A percentile compares a stretch with the other conserved stretches of the same genome.
Conservation (phyloP, 2,113 vertebrate species). For the Bujurquina vittata region DNA sequence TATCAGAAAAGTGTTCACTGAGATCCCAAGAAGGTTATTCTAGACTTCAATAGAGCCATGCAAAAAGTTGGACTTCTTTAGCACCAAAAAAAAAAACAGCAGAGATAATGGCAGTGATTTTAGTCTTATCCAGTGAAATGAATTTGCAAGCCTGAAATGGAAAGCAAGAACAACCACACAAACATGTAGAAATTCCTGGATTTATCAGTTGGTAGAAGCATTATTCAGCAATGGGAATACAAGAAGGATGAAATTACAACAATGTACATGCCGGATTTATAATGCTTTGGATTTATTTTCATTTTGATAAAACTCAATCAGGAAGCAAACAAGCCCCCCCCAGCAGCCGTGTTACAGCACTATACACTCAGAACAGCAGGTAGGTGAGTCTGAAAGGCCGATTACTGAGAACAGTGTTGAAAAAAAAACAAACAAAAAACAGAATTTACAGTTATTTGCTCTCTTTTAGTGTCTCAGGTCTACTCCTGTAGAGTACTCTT, state of each 20-base stretch:
- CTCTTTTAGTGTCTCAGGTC: background rate
- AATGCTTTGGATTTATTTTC: background rate
- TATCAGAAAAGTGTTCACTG: background rate
- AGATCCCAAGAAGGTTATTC: background rate
- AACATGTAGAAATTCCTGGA: background rate
- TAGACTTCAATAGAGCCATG: background rate
- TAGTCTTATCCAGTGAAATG: background rate
- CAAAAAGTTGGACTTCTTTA: no score
- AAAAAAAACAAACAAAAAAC: background rate
- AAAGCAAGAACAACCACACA: conserved; percentile 2
- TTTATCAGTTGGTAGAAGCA: background rate
- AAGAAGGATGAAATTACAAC: background rate
- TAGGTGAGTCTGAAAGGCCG: no score
- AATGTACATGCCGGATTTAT: background rate
- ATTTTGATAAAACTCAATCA: background rate
- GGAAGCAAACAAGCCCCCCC: no score
- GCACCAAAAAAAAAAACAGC: background rate
- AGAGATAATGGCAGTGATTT: background rate
- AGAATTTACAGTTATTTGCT: background rate
- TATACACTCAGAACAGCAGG: no score
- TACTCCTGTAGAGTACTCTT: conserved; percentile 82
- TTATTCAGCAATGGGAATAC: background rate
- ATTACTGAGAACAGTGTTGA: no score
- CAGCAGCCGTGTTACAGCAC: no score
- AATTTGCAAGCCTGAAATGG: background rate